Evolutionary conservation across 2,797 vertebrate genomes (phyloP), one percentile per base, ranked within the genome.

Genomic region (Xiphorhynchus erythropygius): DNA sequence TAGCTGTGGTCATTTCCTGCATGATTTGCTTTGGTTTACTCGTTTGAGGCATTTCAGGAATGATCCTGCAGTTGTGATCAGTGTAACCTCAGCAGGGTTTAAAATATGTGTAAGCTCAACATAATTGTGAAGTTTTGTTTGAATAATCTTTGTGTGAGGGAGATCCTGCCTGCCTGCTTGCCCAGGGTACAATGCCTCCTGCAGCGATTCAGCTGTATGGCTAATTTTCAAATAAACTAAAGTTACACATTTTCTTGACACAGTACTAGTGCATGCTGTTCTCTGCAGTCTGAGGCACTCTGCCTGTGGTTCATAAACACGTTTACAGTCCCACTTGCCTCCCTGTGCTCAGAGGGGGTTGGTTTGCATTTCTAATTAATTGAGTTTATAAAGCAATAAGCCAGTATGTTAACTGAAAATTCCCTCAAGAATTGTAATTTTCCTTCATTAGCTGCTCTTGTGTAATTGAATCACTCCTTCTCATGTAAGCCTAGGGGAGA

Each of bases 171-270:
- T 84, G 81, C 56, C 73, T 70, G 47, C 84, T 53, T 80, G 41
- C 67, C 67, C 87, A 76, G 84, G 87, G 84, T 6, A n/a, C 57
- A 63, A 12, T 13, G 60, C 70, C 79, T 95, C 94, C 96, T 86
- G 94, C 79, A 32, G 94, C 1, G 89, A 74, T 96, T 95, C 87
- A 95, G 96, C 93, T 96, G 94, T 94, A 96, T 74, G 90, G 89
- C 92, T 96, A 94, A 93, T 96, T 95, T 96, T 97, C 95, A 96
- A 94, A 91, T 94, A 89, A 94, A 93, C 94, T 85, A 33, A 75
- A 78, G 78, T 93, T 71, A 84, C 60, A 39, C 87, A 5, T 90
- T 94, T 94, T 92, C 91, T 89, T 82, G 79, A 96, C 60, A 50
- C 62, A 46, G 50, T 23, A 4, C 67, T 44, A 14, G 67, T 82